Conservation (phyloP, 2,888 invertebrate genomes). For the Eugnorisma glareosa region DNA sequence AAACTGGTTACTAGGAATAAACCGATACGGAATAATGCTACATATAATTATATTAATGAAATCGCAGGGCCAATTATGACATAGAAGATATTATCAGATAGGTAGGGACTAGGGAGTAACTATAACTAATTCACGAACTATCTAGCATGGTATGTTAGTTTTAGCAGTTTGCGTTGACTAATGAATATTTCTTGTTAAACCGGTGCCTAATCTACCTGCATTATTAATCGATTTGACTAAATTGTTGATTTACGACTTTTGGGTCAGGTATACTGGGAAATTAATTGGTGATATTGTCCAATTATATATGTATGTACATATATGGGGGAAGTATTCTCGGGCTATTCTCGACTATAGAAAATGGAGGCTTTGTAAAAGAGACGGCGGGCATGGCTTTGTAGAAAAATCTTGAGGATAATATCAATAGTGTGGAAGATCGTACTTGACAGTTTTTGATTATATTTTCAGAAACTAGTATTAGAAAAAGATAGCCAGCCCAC, state of each 20-base stretch:
- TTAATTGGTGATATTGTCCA: constrained; percentile 3
- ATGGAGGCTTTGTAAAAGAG: not conserved
- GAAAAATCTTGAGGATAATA: not conserved
- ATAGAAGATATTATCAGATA: constrained; percentile 38
- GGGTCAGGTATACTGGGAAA: constrained; percentile 2
- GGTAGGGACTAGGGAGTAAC: constrained; percentile 23
- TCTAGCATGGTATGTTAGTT: constrained; percentile 43
- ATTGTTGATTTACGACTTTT: constrained; percentile 36
- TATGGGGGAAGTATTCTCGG: not conserved
- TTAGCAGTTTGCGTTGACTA: constrained; percentile 57
- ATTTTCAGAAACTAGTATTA: not conserved
- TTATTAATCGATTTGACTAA: constrained; percentile 46
- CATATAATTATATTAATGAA: constrained; percentile 22
- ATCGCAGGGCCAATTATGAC: constrained; percentile 42
- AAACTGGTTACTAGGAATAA: not conserved
- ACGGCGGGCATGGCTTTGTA: not conserved
- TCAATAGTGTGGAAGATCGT: not conserved
- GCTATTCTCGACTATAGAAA: not conserved
- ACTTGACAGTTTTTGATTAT: not conserved
- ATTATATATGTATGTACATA: not conserved
- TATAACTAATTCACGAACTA: constrained; percentile 59
- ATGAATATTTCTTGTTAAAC: constrained; percentile 64
- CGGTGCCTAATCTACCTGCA: constrained; percentile 46
- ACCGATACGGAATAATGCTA: not conserved
- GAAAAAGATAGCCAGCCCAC: not conserved